Evolutionary conservation across 2,113 vertebrate species (phyloP).

Genomic region (Alligator sinensis): DNA sequence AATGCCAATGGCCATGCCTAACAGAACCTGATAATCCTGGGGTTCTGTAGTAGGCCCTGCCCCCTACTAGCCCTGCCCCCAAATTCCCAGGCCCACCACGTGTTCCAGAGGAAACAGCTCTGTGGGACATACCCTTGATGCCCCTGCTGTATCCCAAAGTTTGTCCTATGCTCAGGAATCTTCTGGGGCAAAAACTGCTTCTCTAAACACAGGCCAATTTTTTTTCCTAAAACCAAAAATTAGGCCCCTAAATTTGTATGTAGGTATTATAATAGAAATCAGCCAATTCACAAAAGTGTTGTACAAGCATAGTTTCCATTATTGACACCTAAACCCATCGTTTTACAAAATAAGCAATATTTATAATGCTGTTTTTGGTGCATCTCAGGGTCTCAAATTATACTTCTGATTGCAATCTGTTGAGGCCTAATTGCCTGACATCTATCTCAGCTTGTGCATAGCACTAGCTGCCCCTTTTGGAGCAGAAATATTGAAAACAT

Average conservation of each 20-base stretch:
- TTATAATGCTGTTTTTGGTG: neutral
- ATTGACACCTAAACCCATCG: neutral
- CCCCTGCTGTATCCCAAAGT: accelerated
- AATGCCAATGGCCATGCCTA: too few species aligned
- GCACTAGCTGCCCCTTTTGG: neutral
- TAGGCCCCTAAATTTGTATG: neutral
- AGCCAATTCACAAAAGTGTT: neutral
- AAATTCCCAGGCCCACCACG: too few species aligned
- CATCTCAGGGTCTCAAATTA: neutral
- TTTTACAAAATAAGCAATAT: neutral
- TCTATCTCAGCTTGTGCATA: neutral
- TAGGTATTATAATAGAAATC: neutral
- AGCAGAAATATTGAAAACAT: neutral
- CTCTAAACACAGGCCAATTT: neutral
- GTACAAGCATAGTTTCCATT: neutral
- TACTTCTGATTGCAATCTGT: neutral
- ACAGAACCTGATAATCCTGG: too few species aligned
- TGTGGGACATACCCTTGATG: neutral
- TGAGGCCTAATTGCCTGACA: neutral
- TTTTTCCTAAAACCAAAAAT: neutral
- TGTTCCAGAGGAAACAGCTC: neutral
- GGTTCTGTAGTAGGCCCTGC: neutral
- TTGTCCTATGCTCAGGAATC: neutral
- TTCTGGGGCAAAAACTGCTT: neutral
- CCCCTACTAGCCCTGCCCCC: neutral